Base-by-base conservation (phyloP, 35 echinoderm and acorn worm species). In the Hemicentrotus pulcherrimus region DNA sequence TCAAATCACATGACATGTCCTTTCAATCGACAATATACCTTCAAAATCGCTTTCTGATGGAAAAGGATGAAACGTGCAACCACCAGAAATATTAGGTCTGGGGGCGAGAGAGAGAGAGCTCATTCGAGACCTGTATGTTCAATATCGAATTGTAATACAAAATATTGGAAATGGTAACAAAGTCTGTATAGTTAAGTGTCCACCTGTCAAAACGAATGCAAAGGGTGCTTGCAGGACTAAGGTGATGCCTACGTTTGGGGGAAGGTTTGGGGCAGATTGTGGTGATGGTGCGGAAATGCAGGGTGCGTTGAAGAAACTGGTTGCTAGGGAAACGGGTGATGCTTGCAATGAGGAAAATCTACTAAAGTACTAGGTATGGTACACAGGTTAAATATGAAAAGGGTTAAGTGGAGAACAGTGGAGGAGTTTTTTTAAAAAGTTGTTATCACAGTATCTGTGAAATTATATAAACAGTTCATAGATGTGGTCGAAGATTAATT, bases 91-190 rank as follows among this genome's bases (percentile, higher is more conserved):
- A 70, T 78, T 7, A 78, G 65, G 65, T 78, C 65, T 78, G 65
- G 65, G 65, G 65, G 65, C 65, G 65, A 28, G 65, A 28, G 19
- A 78, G 65, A 78, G 65, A 78, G 65, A 78, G 65, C 65, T 78
- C 19, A 28, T n/a, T n/a, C 65, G 65, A 22, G 65, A 78, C 65
- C 65, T 78, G 65, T n/a, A n/a, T n/a, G n/a, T 78, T 22, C 65
- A 78, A 24, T n/a, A 78, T 78, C 28, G 65, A 78, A 78, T 78
- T n/a, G 65, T 78, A 78, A 78, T 78, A 78, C 65, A 78, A 78
- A 18, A 78, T 78, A 78, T 78, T 78, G 65, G 65, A 78, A 78
- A 70, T 70, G 61, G 61, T 70, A 70, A 70, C 61, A n/a, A 78
- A n/a, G 24, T 78, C 19, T 78, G 0, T 7, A 78, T n/a, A 78